Base-by-base conservation (phyloP, 1,140 invertebrate genomes). In the Heterodera carotae region DNA sequence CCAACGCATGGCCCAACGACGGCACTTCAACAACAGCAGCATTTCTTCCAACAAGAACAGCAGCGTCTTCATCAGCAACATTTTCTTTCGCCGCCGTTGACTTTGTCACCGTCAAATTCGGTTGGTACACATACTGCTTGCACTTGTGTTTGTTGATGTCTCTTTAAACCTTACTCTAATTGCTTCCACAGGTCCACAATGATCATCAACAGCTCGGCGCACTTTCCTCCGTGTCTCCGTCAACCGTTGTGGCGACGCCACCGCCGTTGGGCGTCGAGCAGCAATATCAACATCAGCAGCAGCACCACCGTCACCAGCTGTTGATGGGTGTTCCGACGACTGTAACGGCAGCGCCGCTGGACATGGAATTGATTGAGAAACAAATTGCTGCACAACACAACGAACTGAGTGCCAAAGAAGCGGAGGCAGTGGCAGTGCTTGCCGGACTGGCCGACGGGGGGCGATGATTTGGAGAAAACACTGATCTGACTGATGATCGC, bases 361-460 rank as follows among this genome's bases (percentile, higher is more conserved):
- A 74, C 31, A 12, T 74, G 18, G 71, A 74, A 5, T 25, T 74
- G 36, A 74, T 74, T 31, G 71, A 74, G 62, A 74, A 74, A 36
- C 48, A 74, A 74, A 74, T 74, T 34, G 71, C 56, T n/a, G 71
- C 71, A 29, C 71, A 74, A 25, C 59, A 74, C 36, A 74, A 74
- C 36, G 29, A 56, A 60, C 53, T 74, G n/a, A 62, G 56, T 33
- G 71, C 71, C 56, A 29, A 59, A 15, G 71, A 74, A 10, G 71
- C 71, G 22, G 71, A 74, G n/a, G 71, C 71, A 2, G 71, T 74
- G 10, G 71, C 71, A 62, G 71, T 74, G 25, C 33, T 74, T 15
- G 71, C 71, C n/a, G 71, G 71, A 39, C 27, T 74, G 25, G 71
- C 71, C 0, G 56, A 56, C n/a, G 31, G 27, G 22, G 29, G 31